These are phyloP conservation scores for Lycaon pictus DNA, from an alignment of 2,113 vertebrate genomes.

Conservation along the genomic window DNA sequence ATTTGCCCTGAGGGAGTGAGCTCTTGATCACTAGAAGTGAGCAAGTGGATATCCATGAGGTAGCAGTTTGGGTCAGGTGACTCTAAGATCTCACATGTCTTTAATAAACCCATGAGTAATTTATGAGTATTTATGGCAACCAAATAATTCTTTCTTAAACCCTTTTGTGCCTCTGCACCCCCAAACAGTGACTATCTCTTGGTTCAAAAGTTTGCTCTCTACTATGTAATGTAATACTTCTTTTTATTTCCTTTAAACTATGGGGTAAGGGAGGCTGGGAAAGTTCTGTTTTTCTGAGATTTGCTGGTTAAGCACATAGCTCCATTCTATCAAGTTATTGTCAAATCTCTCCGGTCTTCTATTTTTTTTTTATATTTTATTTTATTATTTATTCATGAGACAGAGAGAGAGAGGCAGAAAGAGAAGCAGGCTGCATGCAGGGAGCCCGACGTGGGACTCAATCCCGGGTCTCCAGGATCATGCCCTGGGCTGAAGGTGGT, in stretches of 20 bases:
- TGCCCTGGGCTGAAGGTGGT: no score
- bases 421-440: no score
- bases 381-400: no score
- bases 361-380: neutral
- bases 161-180: neutral
- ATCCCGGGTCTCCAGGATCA: no score
- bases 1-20: neutral
- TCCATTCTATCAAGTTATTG: neutral
- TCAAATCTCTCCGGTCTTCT: neutral
- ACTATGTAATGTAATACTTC: slow-evolving; percentile 63
- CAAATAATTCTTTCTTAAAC: slow-evolving; percentile 41
- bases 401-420: no score
- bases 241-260: slow-evolving; percentile 59
- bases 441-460: no score
- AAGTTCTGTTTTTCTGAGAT: slow-evolving; percentile 64
- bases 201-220: neutral
- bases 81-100: neutral
- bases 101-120: neutral
- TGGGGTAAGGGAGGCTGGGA: neutral
- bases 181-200: neutral
- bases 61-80: neutral
- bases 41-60: neutral
- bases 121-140: neutral
- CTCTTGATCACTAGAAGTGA: neutral
- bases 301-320: slow-evolving; percentile 62